A percentile compares a stretch with the other conserved stretches of the same genome.
phyloP scores from a whole-genome alignment of 2,113 vertebrate genomes.

The Syrrhaptes paradoxus region DNA sequence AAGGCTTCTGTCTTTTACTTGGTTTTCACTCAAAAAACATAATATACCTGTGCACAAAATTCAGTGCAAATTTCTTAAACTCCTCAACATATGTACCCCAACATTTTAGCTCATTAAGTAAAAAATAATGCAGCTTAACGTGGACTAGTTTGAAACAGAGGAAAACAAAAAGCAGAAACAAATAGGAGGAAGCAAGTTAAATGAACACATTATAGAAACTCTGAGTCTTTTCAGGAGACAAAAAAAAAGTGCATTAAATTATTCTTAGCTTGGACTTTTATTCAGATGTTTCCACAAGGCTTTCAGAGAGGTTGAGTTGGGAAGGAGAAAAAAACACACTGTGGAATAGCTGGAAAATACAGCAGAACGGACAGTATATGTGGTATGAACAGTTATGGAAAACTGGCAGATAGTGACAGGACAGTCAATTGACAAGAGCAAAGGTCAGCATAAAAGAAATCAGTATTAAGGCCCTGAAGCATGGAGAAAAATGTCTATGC shows the following conservation, averaged over 20 bases:
- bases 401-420: neutral
- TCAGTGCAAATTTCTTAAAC: neutral
- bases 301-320: neutral
- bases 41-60: neutral
- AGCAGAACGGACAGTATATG: neutral
- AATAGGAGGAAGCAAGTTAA: neutral
- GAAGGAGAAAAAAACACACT: neutral
- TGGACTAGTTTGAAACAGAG: neutral
- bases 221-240: neutral
- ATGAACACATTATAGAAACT: neutral
- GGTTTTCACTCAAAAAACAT: neutral
- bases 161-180: neutral
- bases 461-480: conserved; percentile 6
- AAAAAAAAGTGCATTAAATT: neutral
- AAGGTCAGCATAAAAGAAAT: conserved; percentile 21
- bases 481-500: neutral
- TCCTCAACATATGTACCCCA: neutral
- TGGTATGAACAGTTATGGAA: neutral
- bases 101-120: neutral
- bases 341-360: neutral
- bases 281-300: neutral
- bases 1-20: neutral
- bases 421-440: neutral
- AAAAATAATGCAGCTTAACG: neutral
- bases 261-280: neutral